Conservation (phyloP, 2,113 vertebrate species). For the Ellobius talpinus region DNA sequence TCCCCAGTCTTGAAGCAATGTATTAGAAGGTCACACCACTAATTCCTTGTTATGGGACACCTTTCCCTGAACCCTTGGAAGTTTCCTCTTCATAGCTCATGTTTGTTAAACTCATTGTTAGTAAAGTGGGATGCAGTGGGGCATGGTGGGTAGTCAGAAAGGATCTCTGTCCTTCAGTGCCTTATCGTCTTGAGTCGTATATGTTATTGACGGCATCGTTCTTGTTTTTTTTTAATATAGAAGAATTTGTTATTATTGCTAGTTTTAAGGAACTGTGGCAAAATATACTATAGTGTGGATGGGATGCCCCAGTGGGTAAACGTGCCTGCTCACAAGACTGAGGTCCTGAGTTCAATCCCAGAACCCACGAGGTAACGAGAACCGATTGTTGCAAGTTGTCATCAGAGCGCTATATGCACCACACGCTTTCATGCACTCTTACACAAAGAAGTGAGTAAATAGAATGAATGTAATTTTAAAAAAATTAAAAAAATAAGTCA, state of each 20-base stretch:
- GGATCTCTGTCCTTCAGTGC: not conserved
- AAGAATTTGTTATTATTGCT: not conserved
- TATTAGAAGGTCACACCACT: not conserved
- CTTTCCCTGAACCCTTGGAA: not conserved
- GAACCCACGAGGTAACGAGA: not conserved
- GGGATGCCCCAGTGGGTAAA: not conserved
- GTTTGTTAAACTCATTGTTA: not conserved
- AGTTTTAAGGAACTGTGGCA: not conserved
- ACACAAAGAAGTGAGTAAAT: not conserved
- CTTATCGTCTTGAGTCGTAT: fast-evolving
- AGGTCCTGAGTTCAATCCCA: not conserved
- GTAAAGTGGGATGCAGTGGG: not conserved
- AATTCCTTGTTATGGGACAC: not conserved
- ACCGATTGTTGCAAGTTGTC: not conserved
- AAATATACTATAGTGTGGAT: not conserved
- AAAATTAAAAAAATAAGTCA: not conserved
- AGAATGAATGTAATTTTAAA: not conserved
- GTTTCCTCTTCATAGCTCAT: fast-evolving
- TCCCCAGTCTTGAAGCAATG: not conserved
- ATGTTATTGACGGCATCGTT: fast-evolving
- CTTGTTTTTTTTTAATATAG: not conserved
- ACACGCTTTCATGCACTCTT: too few relatives aligned
- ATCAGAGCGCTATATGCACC: too few relatives aligned
- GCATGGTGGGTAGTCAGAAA: fast-evolving
- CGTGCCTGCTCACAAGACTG: not conserved